These are phyloP conservation scores for Sinohyriopsis cumingii DNA, from an alignment of 2,888 invertebrate genomes.

Conservation along the genomic window DNA sequence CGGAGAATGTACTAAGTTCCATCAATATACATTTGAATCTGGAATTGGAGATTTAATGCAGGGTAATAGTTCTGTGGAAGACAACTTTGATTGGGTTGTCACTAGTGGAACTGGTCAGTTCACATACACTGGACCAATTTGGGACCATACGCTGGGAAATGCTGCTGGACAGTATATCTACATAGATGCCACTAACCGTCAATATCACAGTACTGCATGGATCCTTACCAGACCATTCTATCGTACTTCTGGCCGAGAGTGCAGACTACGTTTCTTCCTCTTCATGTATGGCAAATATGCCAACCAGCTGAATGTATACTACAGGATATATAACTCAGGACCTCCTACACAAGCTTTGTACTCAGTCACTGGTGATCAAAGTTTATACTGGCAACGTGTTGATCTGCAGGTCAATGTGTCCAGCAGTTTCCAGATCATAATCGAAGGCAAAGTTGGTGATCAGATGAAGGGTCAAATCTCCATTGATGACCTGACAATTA, in stretches of 20 bases:
- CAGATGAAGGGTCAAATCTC: slow-evolving; percentile 63
- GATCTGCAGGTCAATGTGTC: slow-evolving; percentile 38
- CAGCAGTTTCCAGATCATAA: slow-evolving; percentile 57
- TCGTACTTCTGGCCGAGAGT: slow-evolving; percentile 25
- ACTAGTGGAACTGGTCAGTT: slow-evolving; percentile 26
- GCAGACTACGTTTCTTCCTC: slow-evolving; percentile 57
- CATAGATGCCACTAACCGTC: slow-evolving; percentile 51
- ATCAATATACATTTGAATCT: slow-evolving; percentile 53
- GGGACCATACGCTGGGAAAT: slow-evolving; percentile 59
- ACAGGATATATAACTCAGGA: slow-evolving; percentile 53
- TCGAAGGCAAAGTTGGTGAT: slow-evolving; percentile 62
- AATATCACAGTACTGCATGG: slow-evolving; percentile 54
- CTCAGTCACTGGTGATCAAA: slow-evolving; percentile 48
- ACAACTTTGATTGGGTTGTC: slow-evolving; percentile 60
- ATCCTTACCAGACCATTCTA: slow-evolving; percentile 47
- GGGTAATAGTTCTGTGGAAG: slow-evolving; percentile 44
- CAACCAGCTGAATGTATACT: slow-evolving; percentile 52
- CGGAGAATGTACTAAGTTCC: slow-evolving; percentile 41
- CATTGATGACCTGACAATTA: slow-evolving; percentile 67
- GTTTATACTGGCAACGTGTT: slow-evolving; percentile 59
- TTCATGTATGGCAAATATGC: slow-evolving; percentile 60
- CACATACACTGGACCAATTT: slow-evolving; percentile 50
- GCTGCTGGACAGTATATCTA: slow-evolving; percentile 55
- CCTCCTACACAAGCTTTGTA: slow-evolving; percentile 44
- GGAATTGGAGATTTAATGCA: slow-evolving; percentile 49